These are phyloP conservation scores for Margarornis squamiger DNA, from an alignment of 2,797 vertebrate species.

Conservation along the genomic window DNA sequence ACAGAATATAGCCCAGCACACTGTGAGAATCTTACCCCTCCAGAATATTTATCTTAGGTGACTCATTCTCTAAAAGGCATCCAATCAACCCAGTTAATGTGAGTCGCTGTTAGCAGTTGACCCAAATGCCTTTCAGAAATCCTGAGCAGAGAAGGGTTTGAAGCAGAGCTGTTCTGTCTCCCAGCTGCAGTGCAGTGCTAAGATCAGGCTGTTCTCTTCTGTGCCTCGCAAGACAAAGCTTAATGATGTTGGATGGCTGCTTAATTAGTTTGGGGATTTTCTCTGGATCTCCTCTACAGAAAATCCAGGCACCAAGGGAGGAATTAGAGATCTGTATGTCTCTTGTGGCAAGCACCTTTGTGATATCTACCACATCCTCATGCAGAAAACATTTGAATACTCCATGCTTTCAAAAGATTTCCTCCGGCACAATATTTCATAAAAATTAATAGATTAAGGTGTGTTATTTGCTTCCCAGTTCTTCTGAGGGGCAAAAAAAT, in stretches of 20 bases:
- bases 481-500: not conserved
- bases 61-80: not conserved
- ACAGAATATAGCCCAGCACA: not conserved
- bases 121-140: not conserved
- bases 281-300: not conserved
- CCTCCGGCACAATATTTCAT: not conserved
- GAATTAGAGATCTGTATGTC: not conserved
- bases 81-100: fast-evolving
- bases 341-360: not conserved
- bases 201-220: not conserved
- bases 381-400: not conserved
- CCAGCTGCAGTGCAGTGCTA: not conserved
- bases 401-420: not conserved
- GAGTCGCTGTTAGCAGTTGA: fast-evolving
- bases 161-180: not conserved
- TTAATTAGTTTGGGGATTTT: slow-evolving; percentile 50
- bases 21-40: not conserved
- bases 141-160: not conserved
- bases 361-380: not conserved
- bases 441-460: not conserved
- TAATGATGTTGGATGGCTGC: slow-evolving; percentile 13
- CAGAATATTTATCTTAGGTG: not conserved
- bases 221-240: not conserved
- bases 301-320: not conserved
- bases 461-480: not conserved